Evolutionary conservation across 2,888 invertebrate species (phyloP).

Genomic region (Catonia carolina): DNA sequence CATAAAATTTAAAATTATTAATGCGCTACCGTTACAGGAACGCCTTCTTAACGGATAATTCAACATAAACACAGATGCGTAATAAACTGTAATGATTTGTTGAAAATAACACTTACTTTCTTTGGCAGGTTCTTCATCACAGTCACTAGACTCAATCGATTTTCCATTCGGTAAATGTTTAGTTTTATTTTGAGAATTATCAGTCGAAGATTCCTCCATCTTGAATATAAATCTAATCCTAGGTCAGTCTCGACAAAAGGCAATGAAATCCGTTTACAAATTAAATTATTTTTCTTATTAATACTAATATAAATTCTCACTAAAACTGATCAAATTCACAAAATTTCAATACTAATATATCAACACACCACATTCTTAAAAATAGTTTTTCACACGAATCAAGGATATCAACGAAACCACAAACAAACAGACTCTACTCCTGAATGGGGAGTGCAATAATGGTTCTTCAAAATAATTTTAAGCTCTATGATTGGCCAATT

Average conservation of each 20-base stretch:
- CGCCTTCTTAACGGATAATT: background rate
- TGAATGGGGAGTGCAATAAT: too few species aligned
- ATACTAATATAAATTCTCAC: background rate
- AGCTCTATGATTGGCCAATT: too few species aligned
- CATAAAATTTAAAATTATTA: too few species aligned
- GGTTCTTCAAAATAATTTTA: too few species aligned
- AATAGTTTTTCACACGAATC: constrained; percentile 3
- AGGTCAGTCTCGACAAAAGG: background rate
- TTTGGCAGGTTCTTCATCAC: constrained; percentile 22
- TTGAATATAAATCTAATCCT: constrained; percentile 4
- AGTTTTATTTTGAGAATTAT: constrained; percentile 21
- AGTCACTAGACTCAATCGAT: constrained; percentile 23
- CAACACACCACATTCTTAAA: background rate
- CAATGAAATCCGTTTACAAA: too few species aligned
- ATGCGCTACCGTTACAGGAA: background rate
- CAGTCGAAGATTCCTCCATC: constrained; percentile 24
- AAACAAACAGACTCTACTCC: too few species aligned
- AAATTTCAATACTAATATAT: constrained; percentile 1
- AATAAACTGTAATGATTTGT: background rate
- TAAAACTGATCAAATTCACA: background rate
- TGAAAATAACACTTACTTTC: constrained; percentile 17
- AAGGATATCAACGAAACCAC: background rate
- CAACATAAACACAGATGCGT: background rate
- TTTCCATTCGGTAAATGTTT: constrained; percentile 20
- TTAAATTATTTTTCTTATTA: too few species aligned